Evolutionary conservation across 2,113 vertebrate species (phyloP).

Genomic region (Lepus timidus): DNA sequence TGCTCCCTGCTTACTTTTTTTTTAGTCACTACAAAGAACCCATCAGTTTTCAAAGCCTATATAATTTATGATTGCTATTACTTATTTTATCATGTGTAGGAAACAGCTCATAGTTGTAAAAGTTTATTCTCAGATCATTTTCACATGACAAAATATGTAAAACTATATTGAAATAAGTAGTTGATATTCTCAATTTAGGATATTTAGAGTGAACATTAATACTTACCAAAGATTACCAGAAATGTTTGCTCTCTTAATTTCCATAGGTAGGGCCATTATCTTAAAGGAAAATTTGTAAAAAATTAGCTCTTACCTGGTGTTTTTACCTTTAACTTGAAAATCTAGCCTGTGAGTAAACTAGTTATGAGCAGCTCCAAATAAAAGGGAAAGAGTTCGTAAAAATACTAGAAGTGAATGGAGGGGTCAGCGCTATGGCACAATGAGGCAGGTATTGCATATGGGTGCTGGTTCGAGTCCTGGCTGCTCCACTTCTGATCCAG

Average conservation of each 20-base stretch:
- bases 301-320: background rate
- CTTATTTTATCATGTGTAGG: slow-evolving; percentile 4
- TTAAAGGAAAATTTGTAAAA: slow-evolving; percentile 29
- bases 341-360: background rate
- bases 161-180: slow-evolving; percentile 31
- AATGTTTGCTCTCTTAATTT: slow-evolving; percentile 46
- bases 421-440: too few species aligned
- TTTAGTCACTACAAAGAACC: background rate
- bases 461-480: too few species aligned
- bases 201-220: slow-evolving; percentile 56
- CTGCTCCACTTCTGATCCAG: too few species aligned
- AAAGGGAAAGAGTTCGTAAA: slow-evolving; percentile 27
- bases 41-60: background rate
- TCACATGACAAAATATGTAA: slow-evolving; percentile 30
- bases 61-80: background rate
- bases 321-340: slow-evolving; percentile 45
- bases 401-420: background rate
- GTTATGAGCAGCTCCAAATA: slow-evolving; percentile 39
- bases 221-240: slow-evolving; percentile 47
- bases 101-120: slow-evolving; percentile 44
- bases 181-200: background rate
- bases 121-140: slow-evolving; percentile 53
- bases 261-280: background rate
- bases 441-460: too few species aligned
- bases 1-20: too few species aligned